Evolutionary conservation across 2,888 invertebrate species (phyloP), one percentile per base, ranked within the genome.

Genomic region (Megastigmus dorsalis): DNA sequence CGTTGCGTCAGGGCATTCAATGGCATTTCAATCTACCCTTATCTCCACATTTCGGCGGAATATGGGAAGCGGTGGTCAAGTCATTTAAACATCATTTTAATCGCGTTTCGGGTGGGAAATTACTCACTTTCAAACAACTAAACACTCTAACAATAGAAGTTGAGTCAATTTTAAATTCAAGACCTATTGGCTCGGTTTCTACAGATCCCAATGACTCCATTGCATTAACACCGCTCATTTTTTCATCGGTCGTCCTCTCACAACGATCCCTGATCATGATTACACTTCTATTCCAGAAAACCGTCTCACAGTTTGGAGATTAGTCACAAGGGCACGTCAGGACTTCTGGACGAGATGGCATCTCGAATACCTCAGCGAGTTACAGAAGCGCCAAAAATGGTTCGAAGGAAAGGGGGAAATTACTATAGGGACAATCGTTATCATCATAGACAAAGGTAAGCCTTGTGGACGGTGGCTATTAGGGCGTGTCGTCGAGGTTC

Each of bases 381-480:
- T 84, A 1, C 82, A 83, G 59, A 74, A 78, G 52, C 60, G 83
- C 10, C 74, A 77, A 6, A 82, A 84, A 74, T 82, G 81, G 82
- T 62, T 65, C 3, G 10, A 33, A 10, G 33, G 33, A 33, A 33
- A 33, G 33, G 33, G 2, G 6, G 33, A 33, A 33, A 1, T 33
- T 6, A 9, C 33, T 1, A 2, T 2, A 33, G 33, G 33, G 1
- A 9, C 33, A 33, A 10, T 33, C 6, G 33, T 33, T 9, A 10
- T 33, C 10, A 10, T 33, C 10, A 33, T 33, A 6, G 33, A 33
- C 7, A 33, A 33, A 2, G 33, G 57, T 63, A 1, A 33, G 67
- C 0, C 55, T 30, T 7, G 71, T 62, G 0, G 6, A 63, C 75
- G 1, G 45, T 80, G 13, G 62, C 76, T 28, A 28, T 73, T 3